A percentile compares a stretch with the other conserved stretches of the same genome.
Conservation (phyloP, 2,113 vertebrate species). For the Progne subis region DNA sequence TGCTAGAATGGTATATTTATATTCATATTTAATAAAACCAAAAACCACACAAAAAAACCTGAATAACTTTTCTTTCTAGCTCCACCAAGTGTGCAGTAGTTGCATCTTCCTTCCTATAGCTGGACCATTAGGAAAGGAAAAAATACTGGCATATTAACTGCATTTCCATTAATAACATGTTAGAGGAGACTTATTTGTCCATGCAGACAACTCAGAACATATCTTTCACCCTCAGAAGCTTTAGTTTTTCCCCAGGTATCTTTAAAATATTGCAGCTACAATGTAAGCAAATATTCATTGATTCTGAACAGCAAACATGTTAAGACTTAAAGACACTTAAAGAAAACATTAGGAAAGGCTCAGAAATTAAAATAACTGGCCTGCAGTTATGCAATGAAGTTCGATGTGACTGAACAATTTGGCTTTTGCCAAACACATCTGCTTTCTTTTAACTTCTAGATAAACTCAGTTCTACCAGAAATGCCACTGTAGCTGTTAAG, state of each 20-base stretch:
- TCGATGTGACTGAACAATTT: background rate
- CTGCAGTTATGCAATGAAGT: background rate
- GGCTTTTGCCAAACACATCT: background rate
- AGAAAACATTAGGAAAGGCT: background rate
- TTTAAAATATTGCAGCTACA: background rate
- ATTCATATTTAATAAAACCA: background rate
- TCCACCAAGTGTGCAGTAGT: background rate
- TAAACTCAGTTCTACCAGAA: background rate
- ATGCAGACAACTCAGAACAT: background rate
- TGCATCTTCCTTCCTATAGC: background rate
- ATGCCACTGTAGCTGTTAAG: background rate
- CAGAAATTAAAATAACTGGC: background rate
- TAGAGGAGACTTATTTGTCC: background rate
- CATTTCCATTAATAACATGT: background rate
- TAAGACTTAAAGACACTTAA: background rate
- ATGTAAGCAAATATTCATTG: background rate
- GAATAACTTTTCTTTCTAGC: background rate
- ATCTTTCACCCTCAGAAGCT: background rate
- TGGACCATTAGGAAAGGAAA: background rate
- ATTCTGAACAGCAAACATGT: rapidly evolving
- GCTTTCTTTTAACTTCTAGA: background rate
- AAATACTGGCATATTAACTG: background rate
- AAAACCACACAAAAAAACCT: background rate
- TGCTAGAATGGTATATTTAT: too few species aligned
- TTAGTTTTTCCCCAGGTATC: background rate